Percentiles rank a stretch among this genome's conserved stretches.
These are phyloP conservation scores for Coryphaenoides rupestris DNA, from an alignment of 2,113 vertebrate genomes.

Conservation along the genomic window DNA sequence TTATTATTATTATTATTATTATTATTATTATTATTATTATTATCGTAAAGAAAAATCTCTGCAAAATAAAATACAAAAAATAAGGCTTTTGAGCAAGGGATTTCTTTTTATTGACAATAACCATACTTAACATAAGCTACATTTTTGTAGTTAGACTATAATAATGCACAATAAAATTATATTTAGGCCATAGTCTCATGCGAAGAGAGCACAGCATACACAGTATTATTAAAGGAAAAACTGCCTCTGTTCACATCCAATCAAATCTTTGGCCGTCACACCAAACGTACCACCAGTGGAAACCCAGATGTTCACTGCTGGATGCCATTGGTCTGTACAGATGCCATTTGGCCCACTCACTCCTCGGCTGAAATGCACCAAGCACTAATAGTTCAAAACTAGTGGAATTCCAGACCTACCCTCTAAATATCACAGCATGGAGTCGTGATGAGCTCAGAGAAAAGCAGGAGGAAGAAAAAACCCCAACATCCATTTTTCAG, in stretches of 20 bases:
- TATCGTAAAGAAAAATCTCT: conserved; percentile 10
- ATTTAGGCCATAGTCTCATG: conserved; percentile 23
- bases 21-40: conserved; percentile 20
- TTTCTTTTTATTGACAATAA: not conserved
- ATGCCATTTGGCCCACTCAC: too few relatives aligned
- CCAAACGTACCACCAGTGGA: too few relatives aligned
- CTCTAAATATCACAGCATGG: conserved; percentile 49
- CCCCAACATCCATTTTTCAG: not conserved
- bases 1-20: conserved; percentile 19
- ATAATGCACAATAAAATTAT: too few relatives aligned
- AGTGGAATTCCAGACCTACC: conserved; percentile 79
- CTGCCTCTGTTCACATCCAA: conserved; percentile 33
- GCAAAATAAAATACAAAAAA: conserved; percentile 11
- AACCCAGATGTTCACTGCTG: too few relatives aligned
- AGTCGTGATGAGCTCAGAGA: conserved; percentile 6
- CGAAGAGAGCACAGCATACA: conserved; percentile 35
- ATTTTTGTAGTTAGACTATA: not conserved
- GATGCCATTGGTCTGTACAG: too few relatives aligned
- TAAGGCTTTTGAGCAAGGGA: not conserved
- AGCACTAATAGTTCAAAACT: conserved; percentile 79
- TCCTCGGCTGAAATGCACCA: too few relatives aligned
- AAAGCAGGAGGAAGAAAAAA: not conserved
- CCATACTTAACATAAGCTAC: not conserved
- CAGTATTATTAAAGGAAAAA: conserved; percentile 3
- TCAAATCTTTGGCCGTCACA: too few relatives aligned